These are phyloP conservation scores for Tinea pellionella DNA, from an alignment of 2,888 invertebrate genomes.

Conservation along the genomic window DNA sequence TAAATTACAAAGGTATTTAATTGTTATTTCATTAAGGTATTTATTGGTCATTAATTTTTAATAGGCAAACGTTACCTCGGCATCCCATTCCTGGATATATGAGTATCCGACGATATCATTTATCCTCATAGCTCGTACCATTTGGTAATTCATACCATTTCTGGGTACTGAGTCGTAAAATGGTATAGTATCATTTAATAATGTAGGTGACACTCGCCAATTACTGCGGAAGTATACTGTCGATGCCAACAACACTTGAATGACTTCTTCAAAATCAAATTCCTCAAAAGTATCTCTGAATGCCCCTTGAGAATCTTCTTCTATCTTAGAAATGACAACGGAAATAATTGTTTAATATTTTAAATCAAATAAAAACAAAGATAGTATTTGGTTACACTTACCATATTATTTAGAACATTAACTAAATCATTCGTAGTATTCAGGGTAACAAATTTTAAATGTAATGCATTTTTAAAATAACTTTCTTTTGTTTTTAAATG, in stretches of 20 bases:
- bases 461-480: neutral
- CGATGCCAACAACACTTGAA: constrained; percentile 35
- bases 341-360: no score
- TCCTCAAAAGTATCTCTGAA: constrained; percentile 53
- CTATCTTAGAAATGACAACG: constrained; percentile 31
- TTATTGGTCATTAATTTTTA: no score
- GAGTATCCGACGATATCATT: constrained; percentile 55
- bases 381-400: no score
- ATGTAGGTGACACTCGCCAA: constrained; percentile 56
- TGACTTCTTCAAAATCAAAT: constrained; percentile 38
- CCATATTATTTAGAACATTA: constrained; percentile 40
- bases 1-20: no score
- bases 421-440: constrained; percentile 32
- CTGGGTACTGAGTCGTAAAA: constrained; percentile 31
- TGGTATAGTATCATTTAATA: constrained; percentile 44
- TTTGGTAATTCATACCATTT: constrained; percentile 26
- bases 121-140: constrained; percentile 39
- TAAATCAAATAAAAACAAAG: constrained; percentile 2
- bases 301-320: constrained; percentile 44
- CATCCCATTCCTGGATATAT: constrained; percentile 42
- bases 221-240: constrained; percentile 47
- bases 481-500: constrained; percentile 22
- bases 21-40: no score
- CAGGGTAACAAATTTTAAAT: constrained; percentile 19
- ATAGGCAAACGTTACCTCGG: constrained; percentile 32